Conservation (phyloP, 2,888 invertebrate species). For the Mycalesis mineus region DNA sequence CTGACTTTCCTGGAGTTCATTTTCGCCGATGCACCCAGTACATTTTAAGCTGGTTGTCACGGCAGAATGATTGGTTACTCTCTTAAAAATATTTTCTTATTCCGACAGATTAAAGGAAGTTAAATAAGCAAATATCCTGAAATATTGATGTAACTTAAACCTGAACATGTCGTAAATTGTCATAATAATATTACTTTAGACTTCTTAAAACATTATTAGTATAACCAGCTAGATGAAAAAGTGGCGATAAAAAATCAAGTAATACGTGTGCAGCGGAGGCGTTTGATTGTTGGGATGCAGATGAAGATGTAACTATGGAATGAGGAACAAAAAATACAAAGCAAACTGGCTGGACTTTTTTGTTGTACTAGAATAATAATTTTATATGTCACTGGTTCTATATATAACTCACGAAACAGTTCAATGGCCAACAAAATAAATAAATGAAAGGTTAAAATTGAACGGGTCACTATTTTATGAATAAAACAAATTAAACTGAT, state of each 20-base stretch:
- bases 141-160: not conserved
- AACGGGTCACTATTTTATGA: too few relatives aligned
- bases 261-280: not conserved
- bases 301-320: constrained; percentile 6
- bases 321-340: not conserved
- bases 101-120: not conserved
- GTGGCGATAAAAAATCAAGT: not conserved
- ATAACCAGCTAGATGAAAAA: not conserved
- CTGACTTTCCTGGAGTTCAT: not conserved
- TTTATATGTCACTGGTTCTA: not conserved
- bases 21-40: not conserved
- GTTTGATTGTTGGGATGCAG: constrained; percentile 1
- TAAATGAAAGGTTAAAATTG: too few relatives aligned
- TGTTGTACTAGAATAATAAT: not conserved
- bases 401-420: not conserved
- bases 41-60: not conserved
- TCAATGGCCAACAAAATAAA: not conserved
- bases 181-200: too few relatives aligned
- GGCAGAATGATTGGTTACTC: not conserved
- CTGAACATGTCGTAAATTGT: too few relatives aligned
- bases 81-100: not conserved
- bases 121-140: too few relatives aligned
- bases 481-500: too few relatives aligned
- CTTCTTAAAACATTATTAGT: too few relatives aligned
- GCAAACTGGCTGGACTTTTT: constrained; percentile 29